Base-by-base conservation (phyloP, 2,888 invertebrate genomes). In the Mimumesa dahlbomi region DNA sequence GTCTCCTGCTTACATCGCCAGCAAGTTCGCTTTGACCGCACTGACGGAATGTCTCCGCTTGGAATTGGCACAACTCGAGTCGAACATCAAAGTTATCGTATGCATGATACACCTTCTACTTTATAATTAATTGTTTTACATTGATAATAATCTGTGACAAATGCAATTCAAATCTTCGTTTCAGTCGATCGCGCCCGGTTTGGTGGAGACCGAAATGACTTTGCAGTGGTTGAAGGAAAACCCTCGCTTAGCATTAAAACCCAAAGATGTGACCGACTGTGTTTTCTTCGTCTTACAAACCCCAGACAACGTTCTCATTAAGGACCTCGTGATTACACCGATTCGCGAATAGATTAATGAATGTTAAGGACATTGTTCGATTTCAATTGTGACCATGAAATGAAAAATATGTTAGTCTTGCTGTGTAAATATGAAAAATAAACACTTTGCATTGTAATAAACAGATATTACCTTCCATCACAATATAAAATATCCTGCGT, bases 161-260 rank as follows among this genome's bases (percentile, higher is more conserved):
- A 21, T 21, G 19, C 42, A 25, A 25, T 7, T 25, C 3, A 9
- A 7, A 61, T 46, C 52, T 48, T 3, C 5, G 0, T 84, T 83
- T 16, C 78, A 94, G 94, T 93, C 92, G 76, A 89, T 94, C 49
- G 92, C 92, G 45, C 93, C 93, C 0, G 94, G 93, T 6, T 84
- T 93, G 79, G 92, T 93, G 31, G 90, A 90, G 54, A 93, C 92
- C 0, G 91, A 91, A 61, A 90, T 91, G 66, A 89, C 88, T 70
- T 53, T 67, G n/a, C 75, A 76, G 49, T 82, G 78, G 52, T 48
- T 84, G 50, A 80, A 75, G 43, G 76, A 81, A 22, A 78, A 80
- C n/a, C 73, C 75, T 16, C 73, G 69, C 6, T 59, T 84, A 57
- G 80, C 76, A 11, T 79, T 91, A 57, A 78, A 89, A 71, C 81